Percentiles rank a stretch among this genome's conserved stretches.
Evolutionary conservation across 2,113 vertebrate species (phyloP).

Genomic region (Rhinolophus sinicus): DNA sequence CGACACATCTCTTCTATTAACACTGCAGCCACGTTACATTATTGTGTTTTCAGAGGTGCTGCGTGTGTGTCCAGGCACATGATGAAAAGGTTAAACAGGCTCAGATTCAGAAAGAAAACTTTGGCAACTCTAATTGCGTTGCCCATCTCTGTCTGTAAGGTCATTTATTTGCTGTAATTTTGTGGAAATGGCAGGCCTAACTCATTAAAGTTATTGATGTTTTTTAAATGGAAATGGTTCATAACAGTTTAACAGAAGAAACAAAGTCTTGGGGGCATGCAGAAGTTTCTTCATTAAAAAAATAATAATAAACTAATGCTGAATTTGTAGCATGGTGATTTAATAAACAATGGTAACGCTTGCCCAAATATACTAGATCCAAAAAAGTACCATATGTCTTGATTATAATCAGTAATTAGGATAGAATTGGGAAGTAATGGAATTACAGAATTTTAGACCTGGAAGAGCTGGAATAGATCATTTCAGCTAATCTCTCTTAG

Average conservation of each 20-base stretch:
- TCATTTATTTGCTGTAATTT: conserved; percentile 67
- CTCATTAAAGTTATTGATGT: conserved; percentile 56
- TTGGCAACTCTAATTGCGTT: conserved; percentile 26
- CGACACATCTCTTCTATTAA: background rate
- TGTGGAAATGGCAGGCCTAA: conserved; percentile 15
- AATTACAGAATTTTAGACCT: background rate
- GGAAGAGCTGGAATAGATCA: background rate
- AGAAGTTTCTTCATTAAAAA: conserved; percentile 67
- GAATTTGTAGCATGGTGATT: conserved; percentile 49
- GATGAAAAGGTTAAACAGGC: conserved; percentile 34
- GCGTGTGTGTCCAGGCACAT: background rate
- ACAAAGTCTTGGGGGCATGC: background rate
- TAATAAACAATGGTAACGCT: conserved; percentile 59
- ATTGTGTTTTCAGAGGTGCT: background rate
- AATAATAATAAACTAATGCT: conserved; percentile 67
- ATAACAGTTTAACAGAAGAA: conserved; percentile 50
- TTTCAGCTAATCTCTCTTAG: background rate
- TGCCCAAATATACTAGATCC: conserved; percentile 26
- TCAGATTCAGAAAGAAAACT: conserved; percentile 7
- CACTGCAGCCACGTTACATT: conserved; percentile 17
- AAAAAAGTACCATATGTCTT: conserved; percentile 21
- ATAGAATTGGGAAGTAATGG: background rate
- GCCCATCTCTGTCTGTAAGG: conserved; percentile 55
- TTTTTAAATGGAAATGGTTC: conserved; percentile 58
- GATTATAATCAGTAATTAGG: conserved; percentile 6